Evolutionary conservation across 1,140 invertebrate genomes (phyloP), one percentile per base, ranked within the genome.

Genomic region (Panulirus ornatus): DNA sequence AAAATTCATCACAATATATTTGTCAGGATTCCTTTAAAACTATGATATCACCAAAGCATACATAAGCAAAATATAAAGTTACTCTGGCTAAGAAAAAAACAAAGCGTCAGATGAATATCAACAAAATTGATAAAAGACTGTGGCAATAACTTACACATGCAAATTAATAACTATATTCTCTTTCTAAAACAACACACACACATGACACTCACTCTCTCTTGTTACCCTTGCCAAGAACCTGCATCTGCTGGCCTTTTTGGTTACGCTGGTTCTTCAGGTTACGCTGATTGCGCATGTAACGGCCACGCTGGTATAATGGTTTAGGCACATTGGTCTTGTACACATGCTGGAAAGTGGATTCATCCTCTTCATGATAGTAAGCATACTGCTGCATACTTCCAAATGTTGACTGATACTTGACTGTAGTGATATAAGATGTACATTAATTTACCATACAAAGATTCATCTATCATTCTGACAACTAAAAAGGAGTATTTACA

Each of bases 351-450:
- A 99, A 99, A n/a, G 97, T 98, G 90, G 97, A 98, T 94, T 99
- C 98, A 94, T 99, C 98, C 93, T 99, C 98, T 93, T 99, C 98
- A 93, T 99, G 98, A 93, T 97, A 99, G 93, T 99, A 99, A 0
- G 98, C 97, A 95, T 99, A 99, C 93, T 99, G 98, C 93, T 96
- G 98, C 44, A 97, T 96, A 83, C 94, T 94, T 44, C 98, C 98
- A 95, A 99, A 99, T 92, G 98, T 97, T 42, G 98, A 99, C 81
- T 97, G 96, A 94, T 99, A 99, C 94, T 99, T 99, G 93, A 97
- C 90, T 92, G 82, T 44, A 66, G 42, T 66, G 34, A 75, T 98
- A 99, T 98, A 99, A 92, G 27, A 95, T 95, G 93, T 6, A 47
- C 5, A n/a, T 34, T 6, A 34, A 38, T 34, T 38, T 36, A 36